Evolutionary conservation across 1,140 invertebrate genomes (phyloP).

Genomic region (Helicoverpa armigera): DNA sequence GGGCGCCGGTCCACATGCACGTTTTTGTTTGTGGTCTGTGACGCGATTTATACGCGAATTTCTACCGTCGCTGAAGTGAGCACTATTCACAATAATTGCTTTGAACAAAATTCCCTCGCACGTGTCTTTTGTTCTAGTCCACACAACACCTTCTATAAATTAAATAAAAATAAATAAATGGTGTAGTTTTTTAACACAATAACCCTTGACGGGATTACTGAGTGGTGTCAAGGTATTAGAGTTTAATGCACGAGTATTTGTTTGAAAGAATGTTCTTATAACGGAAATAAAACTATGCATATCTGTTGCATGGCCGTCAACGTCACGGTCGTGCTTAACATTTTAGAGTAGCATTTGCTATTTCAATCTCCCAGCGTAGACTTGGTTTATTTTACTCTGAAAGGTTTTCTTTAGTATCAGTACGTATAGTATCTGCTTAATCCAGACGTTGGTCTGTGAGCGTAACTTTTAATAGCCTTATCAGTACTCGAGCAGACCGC

Average conservation of each 20-base stretch:
- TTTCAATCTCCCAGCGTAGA: slow-evolving; percentile 49
- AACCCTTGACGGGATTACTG: background rate
- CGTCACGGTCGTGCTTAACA: slow-evolving; percentile 56
- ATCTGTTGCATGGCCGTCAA: slow-evolving; percentile 52
- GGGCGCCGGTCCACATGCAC: slow-evolving; percentile 85
- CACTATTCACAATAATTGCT: slow-evolving; percentile 86
- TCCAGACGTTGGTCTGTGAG: slow-evolving; percentile 71
- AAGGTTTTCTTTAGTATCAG: slow-evolving; percentile 68
- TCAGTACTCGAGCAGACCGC: slow-evolving; percentile 76
- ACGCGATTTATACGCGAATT: slow-evolving; percentile 86
- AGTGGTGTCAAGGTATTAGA: no score
- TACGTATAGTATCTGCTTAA: slow-evolving; percentile 72
- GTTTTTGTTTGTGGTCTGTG: slow-evolving; percentile 87
- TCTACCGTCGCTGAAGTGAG: slow-evolving; percentile 85
- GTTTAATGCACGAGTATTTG: no score
- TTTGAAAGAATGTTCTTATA: no score
- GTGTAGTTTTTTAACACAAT: background rate
- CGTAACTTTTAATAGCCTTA: slow-evolving; percentile 86
- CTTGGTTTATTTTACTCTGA: slow-evolving; percentile 55
- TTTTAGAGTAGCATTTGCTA: slow-evolving; percentile 54
- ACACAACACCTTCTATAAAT: slow-evolving; percentile 29
- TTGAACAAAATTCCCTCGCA: slow-evolving; percentile 82
- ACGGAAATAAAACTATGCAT: slow-evolving; percentile 1
- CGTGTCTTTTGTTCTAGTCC: slow-evolving; percentile 72
- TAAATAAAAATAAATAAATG: slow-evolving; percentile 29